Conservation (phyloP, 2,797 vertebrate species). For the Psittacula echo region DNA sequence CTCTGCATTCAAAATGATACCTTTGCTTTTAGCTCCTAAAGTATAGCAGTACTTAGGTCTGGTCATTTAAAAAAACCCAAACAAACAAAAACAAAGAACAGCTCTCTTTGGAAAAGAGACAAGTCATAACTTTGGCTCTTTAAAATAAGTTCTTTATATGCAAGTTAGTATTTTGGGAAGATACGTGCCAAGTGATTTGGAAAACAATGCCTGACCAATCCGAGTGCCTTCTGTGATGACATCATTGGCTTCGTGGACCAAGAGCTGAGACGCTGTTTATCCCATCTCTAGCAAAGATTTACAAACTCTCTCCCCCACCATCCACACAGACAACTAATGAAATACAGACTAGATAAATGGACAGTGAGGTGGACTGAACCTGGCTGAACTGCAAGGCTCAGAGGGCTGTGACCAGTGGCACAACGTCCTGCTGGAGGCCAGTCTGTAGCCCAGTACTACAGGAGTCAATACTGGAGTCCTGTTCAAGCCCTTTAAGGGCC, state of each 20-base stretch:
- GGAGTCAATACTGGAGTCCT: not conserved
- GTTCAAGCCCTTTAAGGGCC: not conserved
- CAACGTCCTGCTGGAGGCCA: not conserved
- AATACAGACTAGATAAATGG: fast-evolving
- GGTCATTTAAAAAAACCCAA: not conserved
- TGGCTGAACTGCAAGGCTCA: not conserved
- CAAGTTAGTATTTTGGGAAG: not conserved
- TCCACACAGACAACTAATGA: not conserved
- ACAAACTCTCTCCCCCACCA: not conserved
- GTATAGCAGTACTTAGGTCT: not conserved
- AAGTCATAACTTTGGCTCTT: not conserved
- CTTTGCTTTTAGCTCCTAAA: not conserved
- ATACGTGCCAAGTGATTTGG: not conserved
- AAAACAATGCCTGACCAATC: not conserved
- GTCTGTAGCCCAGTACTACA: not conserved
- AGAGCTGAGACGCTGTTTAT: not conserved
- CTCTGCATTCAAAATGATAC: not conserved
- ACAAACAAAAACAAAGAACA: not conserved
- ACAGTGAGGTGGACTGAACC: not conserved
- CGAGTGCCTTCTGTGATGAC: not conserved
- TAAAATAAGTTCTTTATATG: not conserved
- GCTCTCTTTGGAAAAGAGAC: not conserved
- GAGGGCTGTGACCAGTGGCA: not conserved
- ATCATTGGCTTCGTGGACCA: not conserved
- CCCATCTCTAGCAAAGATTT: not conserved